Evolutionary conservation across 2,113 vertebrate species (phyloP), one percentile per base, ranked within the genome.

Genomic region (Accipiter virgatus): DNA sequence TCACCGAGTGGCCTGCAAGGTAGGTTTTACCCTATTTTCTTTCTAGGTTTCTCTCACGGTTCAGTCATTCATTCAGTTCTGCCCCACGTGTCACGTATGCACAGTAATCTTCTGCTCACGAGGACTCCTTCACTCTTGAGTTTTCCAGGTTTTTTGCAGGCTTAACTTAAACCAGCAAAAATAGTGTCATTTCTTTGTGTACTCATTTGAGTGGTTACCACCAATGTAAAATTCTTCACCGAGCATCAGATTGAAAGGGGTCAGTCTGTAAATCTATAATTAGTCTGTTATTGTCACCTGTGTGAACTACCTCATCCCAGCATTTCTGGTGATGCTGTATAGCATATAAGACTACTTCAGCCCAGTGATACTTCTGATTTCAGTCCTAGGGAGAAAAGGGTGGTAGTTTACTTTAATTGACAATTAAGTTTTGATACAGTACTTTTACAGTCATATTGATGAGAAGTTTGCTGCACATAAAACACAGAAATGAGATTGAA

Each of bases 1-100:
- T 95, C 99, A 99, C 97, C 97, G 99, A 98, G 99, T 99, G 66
- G 99, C 99, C 15, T 99, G 99, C 98, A 99, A 99, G 99, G 99
- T 99, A 96, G 34, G 96, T 47, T 4, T 74, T 58, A 40, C 21
- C 23, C 23, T 45, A 0, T 34, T 79, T 71, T 38, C 45, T 47
- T 48, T 43, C 32, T 31, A 32, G 31, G 6, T 53, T 75, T 66
- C 22, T 79, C 36, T 88, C 31, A 32, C 38, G 26, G 23, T 75
- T 77, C 8, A 7, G 66, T 91, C 8, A 29, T 40, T 73, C 10
- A 12, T 59, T 80, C 58, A 68, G 0, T 63, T 79, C 58, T 80
- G 58, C 7, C 29, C 14, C 11, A 8, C 12, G 18, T 68, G 18
- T 66, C 52, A 32, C 2, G 1, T 12, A 25, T 22, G 31, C 29